Evolutionary conservation across 2,888 invertebrate genomes (phyloP).

Genomic region (Brenthis hecate): DNA sequence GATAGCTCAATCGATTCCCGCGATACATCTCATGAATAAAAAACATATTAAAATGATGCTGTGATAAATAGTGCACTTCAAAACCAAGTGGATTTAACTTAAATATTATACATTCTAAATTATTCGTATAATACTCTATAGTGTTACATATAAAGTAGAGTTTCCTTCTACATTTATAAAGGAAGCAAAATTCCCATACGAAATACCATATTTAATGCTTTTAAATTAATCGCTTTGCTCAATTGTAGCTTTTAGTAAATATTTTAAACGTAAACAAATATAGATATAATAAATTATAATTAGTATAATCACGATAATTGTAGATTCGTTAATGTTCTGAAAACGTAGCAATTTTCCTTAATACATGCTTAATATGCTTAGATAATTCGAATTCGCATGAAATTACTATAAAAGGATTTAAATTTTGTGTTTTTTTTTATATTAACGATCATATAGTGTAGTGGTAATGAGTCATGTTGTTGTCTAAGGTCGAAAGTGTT

Average conservation of each 20-base stretch:
- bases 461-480: too few species aligned
- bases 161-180: neutral
- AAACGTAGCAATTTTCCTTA: too few species aligned
- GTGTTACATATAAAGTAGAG: neutral
- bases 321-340: conserved; percentile 10
- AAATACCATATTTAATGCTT: conserved; percentile 20
- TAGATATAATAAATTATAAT: conserved; percentile 25
- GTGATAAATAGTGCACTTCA: conserved; percentile 45
- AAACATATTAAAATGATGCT: conserved; percentile 56
- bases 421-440: too few species aligned
- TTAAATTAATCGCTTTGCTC: conserved; percentile 28
- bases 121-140: conserved; percentile 10
- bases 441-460: too few species aligned
- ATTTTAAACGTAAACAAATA: conserved; percentile 17
- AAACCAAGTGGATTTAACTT: conserved; percentile 27
- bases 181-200: conserved; percentile 13
- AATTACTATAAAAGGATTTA: too few species aligned
- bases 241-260: conserved; percentile 17
- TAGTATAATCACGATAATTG: conserved; percentile 10
- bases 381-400: too few species aligned
- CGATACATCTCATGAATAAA: conserved; percentile 62
- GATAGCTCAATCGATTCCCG: conserved; percentile 64
- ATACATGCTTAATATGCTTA: too few species aligned
- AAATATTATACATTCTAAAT: conserved; percentile 6
- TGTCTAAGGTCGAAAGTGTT: too few species aligned